Evolutionary conservation across 2,888 invertebrate species (phyloP), one percentile per base, ranked within the genome.

Genomic region (Quadriops clusia): DNA sequence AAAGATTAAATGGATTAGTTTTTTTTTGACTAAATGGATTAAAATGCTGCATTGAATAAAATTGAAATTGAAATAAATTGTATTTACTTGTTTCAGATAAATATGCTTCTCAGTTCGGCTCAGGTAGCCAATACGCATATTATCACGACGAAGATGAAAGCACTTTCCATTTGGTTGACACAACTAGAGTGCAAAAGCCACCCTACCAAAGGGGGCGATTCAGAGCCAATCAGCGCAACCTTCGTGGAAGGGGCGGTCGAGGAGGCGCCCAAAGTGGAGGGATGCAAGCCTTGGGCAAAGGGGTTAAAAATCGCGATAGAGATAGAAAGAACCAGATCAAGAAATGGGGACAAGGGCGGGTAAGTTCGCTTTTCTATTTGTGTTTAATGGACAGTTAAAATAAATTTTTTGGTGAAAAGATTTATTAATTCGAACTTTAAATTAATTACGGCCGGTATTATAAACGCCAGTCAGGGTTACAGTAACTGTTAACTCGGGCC

Each of bases 101-200:
- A 60, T 93, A 91, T 55, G 78, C 83, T 23, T 90, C 90, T 3
- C 83, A 86, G 46, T 91, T 91, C 62, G 91, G 89, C 33, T 86
- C 89, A 43, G 93, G 37, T 9, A 91, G 83, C 51, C 95, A 95
- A 49, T 98, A 98, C 62, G 90, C 97, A 0, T 99, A 98, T 60
- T 93, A 87, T 57, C 97, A 97, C 50, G 98, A 98, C 49, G 97
- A 98, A 58, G 98, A 98, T 56, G 98, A 99, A 60, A 86, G 87
- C 43, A 86, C 90, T 28, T 99, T 98, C 74, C 97, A 97, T 60
- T 66, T 98, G 64, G 98, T 98, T 44, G 95, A 97, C 54, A 93
- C 90, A 1, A 82, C 91, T 0, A 73, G 87, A 17, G 75, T 85
- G 2, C 84, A 84, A 50, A 87, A 87, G 53, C 89, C 89, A 3